Conservation (phyloP, 1,140 invertebrate species). For the Drosophila kikkawai region DNA sequence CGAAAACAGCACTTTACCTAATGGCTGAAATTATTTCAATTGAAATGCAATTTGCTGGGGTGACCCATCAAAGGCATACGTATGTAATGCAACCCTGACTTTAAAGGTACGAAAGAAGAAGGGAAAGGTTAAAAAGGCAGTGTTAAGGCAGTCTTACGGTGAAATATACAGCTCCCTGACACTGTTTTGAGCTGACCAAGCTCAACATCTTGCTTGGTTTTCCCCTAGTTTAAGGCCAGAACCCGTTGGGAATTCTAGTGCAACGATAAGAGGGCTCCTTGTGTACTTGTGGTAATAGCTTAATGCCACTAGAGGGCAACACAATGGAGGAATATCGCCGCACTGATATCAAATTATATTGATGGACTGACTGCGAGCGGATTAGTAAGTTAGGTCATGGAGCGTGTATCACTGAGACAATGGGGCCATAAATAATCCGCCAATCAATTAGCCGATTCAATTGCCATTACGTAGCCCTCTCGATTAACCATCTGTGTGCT, state of each 20-base stretch:
- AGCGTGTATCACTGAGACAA: slow-evolving; percentile 54
- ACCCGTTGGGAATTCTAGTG: background rate
- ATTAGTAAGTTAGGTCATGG: slow-evolving; percentile 75
- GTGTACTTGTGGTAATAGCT: background rate
- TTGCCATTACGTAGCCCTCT: slow-evolving; percentile 43
- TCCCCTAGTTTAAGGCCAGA: background rate
- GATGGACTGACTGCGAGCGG: background rate
- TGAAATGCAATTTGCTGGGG: slow-evolving; percentile 16
- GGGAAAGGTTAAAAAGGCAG: background rate
- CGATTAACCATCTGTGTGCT: slow-evolving; percentile 42
- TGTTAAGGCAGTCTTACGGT: background rate
- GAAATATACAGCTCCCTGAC: background rate
- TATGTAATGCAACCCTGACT: background rate
- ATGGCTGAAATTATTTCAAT: slow-evolving; percentile 23
- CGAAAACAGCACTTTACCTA: slow-evolving; percentile 11
- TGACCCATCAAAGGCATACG: background rate
- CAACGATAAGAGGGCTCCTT: background rate
- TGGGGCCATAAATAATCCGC: slow-evolving; percentile 60
- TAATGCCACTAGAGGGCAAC: background rate
- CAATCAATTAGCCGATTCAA: slow-evolving; percentile 40
- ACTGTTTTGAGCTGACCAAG: background rate
- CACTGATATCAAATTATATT: slow-evolving; percentile 13
- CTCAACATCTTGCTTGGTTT: background rate
- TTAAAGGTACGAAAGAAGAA: too few relatives aligned
- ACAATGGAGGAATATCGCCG: background rate